Conservation (phyloP, 2,113 vertebrate species). For the Leptocoma aspasia region DNA sequence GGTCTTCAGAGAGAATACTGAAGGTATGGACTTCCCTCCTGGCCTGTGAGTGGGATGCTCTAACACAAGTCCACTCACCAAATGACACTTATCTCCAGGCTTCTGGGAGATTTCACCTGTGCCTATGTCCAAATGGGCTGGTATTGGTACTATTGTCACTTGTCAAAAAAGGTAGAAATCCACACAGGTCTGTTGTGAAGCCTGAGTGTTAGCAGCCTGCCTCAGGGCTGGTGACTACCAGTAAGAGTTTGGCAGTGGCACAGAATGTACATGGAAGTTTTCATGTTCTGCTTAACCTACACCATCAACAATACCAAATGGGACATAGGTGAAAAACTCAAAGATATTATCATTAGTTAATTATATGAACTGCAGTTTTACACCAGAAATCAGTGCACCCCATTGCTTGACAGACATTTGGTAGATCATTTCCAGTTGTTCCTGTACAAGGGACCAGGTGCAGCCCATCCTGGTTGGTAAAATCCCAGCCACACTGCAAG, state of each 20-base stretch:
- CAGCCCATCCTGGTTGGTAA: neutral
- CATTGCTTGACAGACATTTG: neutral
- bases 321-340: neutral
- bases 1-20: neutral
- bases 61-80: neutral
- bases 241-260: neutral
- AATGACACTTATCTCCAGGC: neutral
- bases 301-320: neutral
- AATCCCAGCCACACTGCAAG: neutral
- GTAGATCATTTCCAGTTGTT: neutral
- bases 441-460: neutral
- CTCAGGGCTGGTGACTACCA: neutral
- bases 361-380: neutral
- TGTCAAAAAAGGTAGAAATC: neutral
- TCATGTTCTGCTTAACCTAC: neutral
- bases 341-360: neutral
- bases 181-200: neutral
- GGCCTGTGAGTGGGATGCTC: neutral
- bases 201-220: neutral
- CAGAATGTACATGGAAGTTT: neutral
- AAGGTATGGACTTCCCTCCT: neutral
- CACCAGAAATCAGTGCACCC: neutral
- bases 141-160: neutral
- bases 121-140: neutral
- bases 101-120: neutral